Percentiles rank a stretch among this genome's conserved stretches.
Evolutionary conservation across 35 echinoderm and acorn worm genomes (phyloP).

Genomic region (Chiridota heheva): DNA sequence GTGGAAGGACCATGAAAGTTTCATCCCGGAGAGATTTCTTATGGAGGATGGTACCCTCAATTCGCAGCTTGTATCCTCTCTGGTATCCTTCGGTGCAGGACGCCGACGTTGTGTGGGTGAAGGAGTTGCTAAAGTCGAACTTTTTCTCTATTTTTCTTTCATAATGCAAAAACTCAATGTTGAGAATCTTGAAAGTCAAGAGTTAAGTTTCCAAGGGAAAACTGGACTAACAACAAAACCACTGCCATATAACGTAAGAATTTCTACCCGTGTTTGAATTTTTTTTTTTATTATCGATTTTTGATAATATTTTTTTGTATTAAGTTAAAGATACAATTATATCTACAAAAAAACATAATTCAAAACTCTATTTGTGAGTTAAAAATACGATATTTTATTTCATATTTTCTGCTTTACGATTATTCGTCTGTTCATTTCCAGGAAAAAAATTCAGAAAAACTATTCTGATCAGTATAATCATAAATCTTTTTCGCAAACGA

Average conservation of each 20-base stretch:
- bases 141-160: slow-evolving; percentile 35
- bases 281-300: too few relatives aligned
- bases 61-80: not conserved
- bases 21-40: slow-evolving; percentile 44
- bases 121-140: slow-evolving; percentile 37
- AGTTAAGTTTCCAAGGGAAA: slow-evolving; percentile 23
- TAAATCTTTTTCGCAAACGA: too few relatives aligned
- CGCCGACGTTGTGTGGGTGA: slow-evolving; percentile 36
- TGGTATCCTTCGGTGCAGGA: slow-evolving; percentile 43
- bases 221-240: slow-evolving; percentile 25
- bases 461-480: too few relatives aligned
- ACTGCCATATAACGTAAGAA: not conserved
- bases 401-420: too few relatives aligned
- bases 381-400: too few relatives aligned
- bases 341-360: too few relatives aligned
- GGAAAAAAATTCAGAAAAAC: too few relatives aligned
- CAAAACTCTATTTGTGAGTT: too few relatives aligned
- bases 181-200: slow-evolving; percentile 29
- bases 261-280: too few relatives aligned
- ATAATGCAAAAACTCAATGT: slow-evolving; percentile 48
- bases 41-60: slow-evolving; percentile 29
- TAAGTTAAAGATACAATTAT: too few relatives aligned
- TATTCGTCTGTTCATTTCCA: too few relatives aligned
- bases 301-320: too few relatives aligned
- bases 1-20: slow-evolving; percentile 33